Evolutionary conservation across 2,113 vertebrate genomes (phyloP).

Genomic region (Ptilorrhoa leucosticta): DNA sequence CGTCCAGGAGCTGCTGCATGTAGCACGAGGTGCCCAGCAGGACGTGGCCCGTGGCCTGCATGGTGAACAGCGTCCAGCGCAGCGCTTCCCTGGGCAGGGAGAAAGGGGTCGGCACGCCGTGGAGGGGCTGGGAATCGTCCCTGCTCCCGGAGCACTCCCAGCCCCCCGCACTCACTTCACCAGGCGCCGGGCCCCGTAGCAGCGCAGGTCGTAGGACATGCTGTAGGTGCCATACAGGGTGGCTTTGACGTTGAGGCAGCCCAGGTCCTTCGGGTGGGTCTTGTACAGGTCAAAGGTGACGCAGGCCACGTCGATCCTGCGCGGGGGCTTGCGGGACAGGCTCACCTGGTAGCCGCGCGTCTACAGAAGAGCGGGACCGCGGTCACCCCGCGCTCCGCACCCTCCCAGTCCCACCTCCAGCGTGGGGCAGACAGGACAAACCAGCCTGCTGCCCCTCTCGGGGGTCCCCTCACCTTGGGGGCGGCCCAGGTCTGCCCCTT

Average conservation of each 20-base stretch:
- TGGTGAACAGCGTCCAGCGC: constrained; percentile 86
- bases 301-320: constrained; percentile 85
- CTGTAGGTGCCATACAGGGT: constrained; percentile 89
- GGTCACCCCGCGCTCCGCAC: rapidly evolving
- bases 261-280: constrained; percentile 85
- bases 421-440: rapidly evolving
- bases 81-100: constrained; percentile 80
- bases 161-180: constrained; percentile 70
- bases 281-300: constrained; percentile 94
- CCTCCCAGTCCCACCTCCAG: not conserved
- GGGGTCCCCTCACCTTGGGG: constrained; percentile 44
- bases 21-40: constrained; percentile 91
- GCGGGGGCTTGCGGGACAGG: constrained; percentile 48
- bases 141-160: rapidly evolving
- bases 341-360: constrained; percentile 39
- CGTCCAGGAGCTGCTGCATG: constrained; percentile 88
- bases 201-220: constrained; percentile 88
- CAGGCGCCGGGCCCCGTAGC: constrained; percentile 79
- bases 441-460: rapidly evolving
- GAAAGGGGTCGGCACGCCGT: not conserved
- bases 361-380: not conserved
- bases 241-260: constrained; percentile 89
- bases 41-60: constrained; percentile 90
- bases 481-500: constrained; percentile 84
- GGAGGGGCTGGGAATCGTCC: not conserved